Percentiles rank a stretch among this genome's conserved stretches.
These are phyloP conservation scores for Lordiphosa mommai DNA, from an alignment of 1,140 invertebrate genomes.

Conservation along the genomic window DNA sequence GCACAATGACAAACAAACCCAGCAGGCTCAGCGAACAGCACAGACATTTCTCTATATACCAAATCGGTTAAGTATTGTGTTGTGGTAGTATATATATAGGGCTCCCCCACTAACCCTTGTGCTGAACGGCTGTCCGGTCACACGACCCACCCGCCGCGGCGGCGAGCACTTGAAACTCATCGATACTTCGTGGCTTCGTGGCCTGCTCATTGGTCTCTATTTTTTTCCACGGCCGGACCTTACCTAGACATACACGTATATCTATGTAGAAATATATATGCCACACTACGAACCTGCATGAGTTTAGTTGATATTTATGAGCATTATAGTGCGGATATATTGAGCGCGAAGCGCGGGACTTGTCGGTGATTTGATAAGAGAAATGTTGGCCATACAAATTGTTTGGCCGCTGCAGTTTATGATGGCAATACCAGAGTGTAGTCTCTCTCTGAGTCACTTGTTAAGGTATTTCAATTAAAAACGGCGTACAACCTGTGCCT, in stretches of 20 bases:
- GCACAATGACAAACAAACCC: constrained; percentile 57
- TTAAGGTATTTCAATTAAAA: constrained; percentile 43
- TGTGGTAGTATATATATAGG: constrained; percentile 8
- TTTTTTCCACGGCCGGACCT: constrained; percentile 37
- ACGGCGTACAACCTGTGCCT: constrained; percentile 28
- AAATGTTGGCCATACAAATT: not conserved
- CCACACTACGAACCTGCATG: constrained; percentile 40
- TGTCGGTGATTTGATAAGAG: constrained; percentile 5
- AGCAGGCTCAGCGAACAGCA: constrained; percentile 11
- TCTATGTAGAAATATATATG: constrained; percentile 45
- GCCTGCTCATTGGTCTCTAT: constrained; percentile 63
- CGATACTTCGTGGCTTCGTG: constrained; percentile 70
- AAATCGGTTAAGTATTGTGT: constrained; percentile 1
- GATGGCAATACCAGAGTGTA: not conserved
- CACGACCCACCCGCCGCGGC: constrained; percentile 30
- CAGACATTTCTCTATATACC: constrained; percentile 21
- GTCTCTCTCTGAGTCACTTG: not conserved
- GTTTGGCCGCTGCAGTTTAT: not conserved
- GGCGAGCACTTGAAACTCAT: constrained; percentile 65
- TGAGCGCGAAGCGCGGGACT: constrained; percentile 54
- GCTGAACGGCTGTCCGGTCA: constrained; percentile 67
- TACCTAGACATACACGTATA: constrained; percentile 29
- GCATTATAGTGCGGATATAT: constrained; percentile 79
- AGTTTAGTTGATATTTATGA: constrained; percentile 79
- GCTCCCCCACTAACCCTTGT: constrained; percentile 9